Evolutionary conservation across 2,113 vertebrate genomes (phyloP).

Genomic region (Gallinago jamesoni): DNA sequence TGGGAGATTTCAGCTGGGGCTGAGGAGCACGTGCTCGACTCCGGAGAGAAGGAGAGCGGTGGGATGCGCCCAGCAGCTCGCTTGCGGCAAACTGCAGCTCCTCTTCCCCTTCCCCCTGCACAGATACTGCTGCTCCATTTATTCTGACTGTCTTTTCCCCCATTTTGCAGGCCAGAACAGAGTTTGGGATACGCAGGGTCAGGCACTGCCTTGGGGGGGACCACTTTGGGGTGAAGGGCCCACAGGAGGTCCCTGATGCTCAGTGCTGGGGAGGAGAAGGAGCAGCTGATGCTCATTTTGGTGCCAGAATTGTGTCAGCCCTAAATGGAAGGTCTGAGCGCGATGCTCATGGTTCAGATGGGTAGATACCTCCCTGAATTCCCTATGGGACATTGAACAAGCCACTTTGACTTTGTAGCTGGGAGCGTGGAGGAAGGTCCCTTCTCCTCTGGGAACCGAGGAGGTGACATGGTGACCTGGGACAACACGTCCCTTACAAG

Average conservation of each 20-base stretch:
- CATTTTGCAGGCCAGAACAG: accelerated
- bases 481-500: neutral
- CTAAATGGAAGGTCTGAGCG: accelerated
- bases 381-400: accelerated
- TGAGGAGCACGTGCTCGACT: neutral
- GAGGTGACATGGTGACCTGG: accelerated
- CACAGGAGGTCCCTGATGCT: accelerated
- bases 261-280: neutral
- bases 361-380: neutral
- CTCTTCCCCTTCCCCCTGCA: neutral
- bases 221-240: neutral
- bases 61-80: neutral
- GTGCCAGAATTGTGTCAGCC: neutral
- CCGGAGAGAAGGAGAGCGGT: neutral
- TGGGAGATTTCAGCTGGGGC: neutral
- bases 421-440: neutral
- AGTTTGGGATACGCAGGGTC: neutral
- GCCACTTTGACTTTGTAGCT: accelerated
- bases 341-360: accelerated
- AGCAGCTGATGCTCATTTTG: neutral
- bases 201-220: accelerated
- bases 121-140: neutral
- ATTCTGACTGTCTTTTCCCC: neutral
- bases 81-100: neutral
- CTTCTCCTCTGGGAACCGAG: neutral